These are phyloP conservation scores for Drosophila recens DNA, from an alignment of 2,888 invertebrate species.

Conservation along the genomic window DNA sequence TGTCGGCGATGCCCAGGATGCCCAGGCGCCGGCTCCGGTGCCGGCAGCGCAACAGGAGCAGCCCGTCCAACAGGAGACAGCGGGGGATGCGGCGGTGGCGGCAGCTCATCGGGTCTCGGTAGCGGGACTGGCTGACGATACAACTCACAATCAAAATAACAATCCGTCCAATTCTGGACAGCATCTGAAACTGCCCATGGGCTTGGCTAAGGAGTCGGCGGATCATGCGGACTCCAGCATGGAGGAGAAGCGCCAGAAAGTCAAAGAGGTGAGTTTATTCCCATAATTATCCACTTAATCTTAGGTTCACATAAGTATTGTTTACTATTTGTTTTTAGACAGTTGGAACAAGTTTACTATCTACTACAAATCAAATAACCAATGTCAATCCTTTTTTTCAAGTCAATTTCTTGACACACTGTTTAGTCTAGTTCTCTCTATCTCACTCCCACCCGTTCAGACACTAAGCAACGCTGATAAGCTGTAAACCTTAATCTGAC, in stretches of 20 bases:
- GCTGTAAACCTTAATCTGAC: background rate
- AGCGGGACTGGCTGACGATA: constrained; percentile 12
- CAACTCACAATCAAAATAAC: constrained; percentile 43
- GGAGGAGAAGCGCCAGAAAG: constrained; percentile 91
- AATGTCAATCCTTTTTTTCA: background rate
- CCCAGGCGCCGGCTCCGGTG: constrained; percentile 42
- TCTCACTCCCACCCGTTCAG: background rate
- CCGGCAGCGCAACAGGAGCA: constrained; percentile 59
- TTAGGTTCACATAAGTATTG: too few relatives aligned
- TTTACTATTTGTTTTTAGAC: too few relatives aligned
- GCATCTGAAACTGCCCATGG: constrained; percentile 66
- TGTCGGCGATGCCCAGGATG: constrained; percentile 26
- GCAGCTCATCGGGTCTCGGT: constrained; percentile 22
- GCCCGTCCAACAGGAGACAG: constrained; percentile 44
- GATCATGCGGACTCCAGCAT: constrained; percentile 88
- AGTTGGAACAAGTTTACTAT: too few relatives aligned
- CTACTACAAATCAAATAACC: too few relatives aligned
- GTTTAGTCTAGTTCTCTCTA: background rate
- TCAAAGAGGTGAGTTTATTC: constrained; percentile 93
- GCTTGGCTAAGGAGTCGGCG: constrained; percentile 55
- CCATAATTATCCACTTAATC: too few relatives aligned
- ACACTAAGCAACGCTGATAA: constrained; percentile 2
- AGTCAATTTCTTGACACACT: background rate
- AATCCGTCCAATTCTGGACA: constrained; percentile 22
- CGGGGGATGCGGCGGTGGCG: constrained; percentile 28